Evolutionary conservation across 2,888 invertebrate species (phyloP).

Genomic region (Uropetala carovei): DNA sequence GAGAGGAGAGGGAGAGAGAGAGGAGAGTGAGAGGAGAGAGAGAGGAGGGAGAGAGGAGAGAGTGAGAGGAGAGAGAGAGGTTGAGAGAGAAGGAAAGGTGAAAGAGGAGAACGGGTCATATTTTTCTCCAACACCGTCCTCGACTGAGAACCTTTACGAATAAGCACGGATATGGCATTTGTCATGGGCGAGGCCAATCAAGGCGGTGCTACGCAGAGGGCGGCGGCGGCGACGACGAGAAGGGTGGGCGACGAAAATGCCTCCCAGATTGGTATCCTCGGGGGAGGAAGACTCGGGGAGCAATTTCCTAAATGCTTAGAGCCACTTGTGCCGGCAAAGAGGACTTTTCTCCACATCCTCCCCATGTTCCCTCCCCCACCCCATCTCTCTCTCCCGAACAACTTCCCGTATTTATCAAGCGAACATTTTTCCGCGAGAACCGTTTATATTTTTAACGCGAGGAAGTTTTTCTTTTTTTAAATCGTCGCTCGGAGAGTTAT

Average conservation of each 20-base stretch:
- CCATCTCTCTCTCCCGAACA: neutral
- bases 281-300: neutral
- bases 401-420: constrained; percentile 40
- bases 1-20: no score
- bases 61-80: neutral
- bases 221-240: neutral
- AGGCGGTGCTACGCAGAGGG: no score
- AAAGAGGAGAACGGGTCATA: neutral
- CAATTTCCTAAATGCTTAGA: neutral
- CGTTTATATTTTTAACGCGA: neutral
- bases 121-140: no score
- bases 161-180: no score
- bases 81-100: neutral
- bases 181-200: no score
- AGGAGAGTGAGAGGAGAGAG: no score
- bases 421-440: neutral
- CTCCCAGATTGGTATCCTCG: neutral
- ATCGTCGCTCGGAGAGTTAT: constrained; percentile 3
- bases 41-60: no score
- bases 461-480: neutral
- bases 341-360: neutral
- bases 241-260: neutral
- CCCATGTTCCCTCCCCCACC: neutral
- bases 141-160: no score
- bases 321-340: neutral